These are phyloP conservation scores for Cheilosia vernalis DNA, from an alignment of 2,888 invertebrate genomes.

Conservation along the genomic window DNA sequence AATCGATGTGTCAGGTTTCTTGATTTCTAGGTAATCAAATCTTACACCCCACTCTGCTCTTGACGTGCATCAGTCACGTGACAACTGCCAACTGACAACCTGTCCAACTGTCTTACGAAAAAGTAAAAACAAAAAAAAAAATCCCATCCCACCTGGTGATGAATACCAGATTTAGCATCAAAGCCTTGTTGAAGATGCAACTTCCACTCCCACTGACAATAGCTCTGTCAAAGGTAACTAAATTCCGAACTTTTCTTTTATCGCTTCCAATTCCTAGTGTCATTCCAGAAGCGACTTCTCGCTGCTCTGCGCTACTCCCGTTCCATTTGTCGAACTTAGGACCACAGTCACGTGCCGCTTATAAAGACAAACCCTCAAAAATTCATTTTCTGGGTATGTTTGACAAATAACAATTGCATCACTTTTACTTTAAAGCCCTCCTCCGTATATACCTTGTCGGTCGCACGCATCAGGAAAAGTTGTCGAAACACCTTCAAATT, in stretches of 20 bases:
- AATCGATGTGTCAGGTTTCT: background rate
- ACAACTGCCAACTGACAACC: slow-evolving; percentile 3
- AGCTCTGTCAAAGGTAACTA: no score
- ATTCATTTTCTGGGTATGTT: slow-evolving; percentile 71
- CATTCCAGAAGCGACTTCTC: background rate
- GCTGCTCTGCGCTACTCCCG: slow-evolving; percentile 13
- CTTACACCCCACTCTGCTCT: slow-evolving; percentile 7
- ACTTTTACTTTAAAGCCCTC: slow-evolving; percentile 42
- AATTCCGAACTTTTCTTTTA: slow-evolving; percentile 10
- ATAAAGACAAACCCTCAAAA: slow-evolving; percentile 71
- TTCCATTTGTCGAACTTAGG: slow-evolving; percentile 37
- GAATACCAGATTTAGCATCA: no score
- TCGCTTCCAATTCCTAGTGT: slow-evolving; percentile 49
- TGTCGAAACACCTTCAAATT: slow-evolving; percentile 64
- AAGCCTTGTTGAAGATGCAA: slow-evolving; percentile 44
- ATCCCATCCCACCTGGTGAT: background rate
- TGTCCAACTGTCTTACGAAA: background rate
- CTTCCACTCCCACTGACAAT: background rate
- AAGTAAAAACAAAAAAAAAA: background rate
- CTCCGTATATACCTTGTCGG: no score
- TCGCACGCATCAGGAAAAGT: slow-evolving; percentile 11
- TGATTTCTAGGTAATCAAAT: slow-evolving; percentile 21
- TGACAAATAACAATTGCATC: slow-evolving; percentile 75
- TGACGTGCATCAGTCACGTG: slow-evolving; percentile 38
- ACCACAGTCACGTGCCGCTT: slow-evolving; percentile 69